Conservation (phyloP, 2,888 invertebrate species). For the Amphipyra berbera region DNA sequence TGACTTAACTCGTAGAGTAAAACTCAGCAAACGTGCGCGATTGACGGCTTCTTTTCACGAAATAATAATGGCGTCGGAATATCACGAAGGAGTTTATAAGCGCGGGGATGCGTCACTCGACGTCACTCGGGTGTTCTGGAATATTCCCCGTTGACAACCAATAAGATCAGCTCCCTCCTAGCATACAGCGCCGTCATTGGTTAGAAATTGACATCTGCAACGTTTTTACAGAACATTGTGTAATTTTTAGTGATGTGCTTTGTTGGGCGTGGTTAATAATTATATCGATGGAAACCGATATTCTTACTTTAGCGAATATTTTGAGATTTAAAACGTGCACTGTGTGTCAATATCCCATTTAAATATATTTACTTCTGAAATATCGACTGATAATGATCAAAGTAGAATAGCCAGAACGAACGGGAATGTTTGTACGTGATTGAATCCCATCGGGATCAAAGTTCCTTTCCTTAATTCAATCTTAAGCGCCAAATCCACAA, state of each 20-base stretch:
- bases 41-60: constrained; percentile 85
- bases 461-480: no score
- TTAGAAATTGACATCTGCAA: constrained; percentile 55
- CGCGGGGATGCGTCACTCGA: constrained; percentile 71
- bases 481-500: no score
- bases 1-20: constrained; percentile 77
- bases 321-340: not conserved
- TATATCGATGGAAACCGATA: constrained; percentile 28
- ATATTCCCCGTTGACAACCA: constrained; percentile 78
- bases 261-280: constrained; percentile 21
- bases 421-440: no score
- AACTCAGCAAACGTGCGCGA: constrained; percentile 87
- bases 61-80: constrained; percentile 79
- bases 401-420: no score
- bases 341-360: not conserved
- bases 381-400: no score
- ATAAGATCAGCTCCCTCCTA: constrained; percentile 63
- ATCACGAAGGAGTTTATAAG: constrained; percentile 69
- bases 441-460: no score
- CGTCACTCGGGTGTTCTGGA: constrained; percentile 85
- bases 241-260: constrained; percentile 58
- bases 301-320: not conserved
- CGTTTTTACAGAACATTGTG: constrained; percentile 41
- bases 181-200: constrained; percentile 73
- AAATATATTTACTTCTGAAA: no score